phyloP scores from a whole-genome alignment of 2,797 vertebrate species.

The Pangasius djambal region DNA sequence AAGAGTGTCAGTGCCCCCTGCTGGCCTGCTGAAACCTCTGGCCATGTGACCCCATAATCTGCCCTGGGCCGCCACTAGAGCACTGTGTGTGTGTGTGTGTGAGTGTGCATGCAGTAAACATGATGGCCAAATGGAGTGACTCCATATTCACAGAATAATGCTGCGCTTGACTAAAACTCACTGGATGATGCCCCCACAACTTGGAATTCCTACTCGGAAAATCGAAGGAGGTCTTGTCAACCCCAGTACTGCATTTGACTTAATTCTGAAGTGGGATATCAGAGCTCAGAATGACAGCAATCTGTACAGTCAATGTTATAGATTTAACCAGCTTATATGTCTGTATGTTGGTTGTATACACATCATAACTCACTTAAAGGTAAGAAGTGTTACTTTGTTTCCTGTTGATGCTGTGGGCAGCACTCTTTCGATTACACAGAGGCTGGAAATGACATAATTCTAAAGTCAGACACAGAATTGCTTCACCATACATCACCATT shows the following conservation, averaged over 20 bases:
- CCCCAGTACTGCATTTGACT: no score
- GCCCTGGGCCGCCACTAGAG: conserved; percentile 32
- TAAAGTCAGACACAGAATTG: background rate
- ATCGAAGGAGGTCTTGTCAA: background rate
- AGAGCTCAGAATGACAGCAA: background rate
- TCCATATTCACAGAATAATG: background rate
- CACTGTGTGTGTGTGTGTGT: background rate
- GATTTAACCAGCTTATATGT: background rate
- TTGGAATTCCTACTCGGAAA: background rate
- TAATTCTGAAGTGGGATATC: no score
- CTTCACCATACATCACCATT: background rate
- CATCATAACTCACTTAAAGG: background rate
- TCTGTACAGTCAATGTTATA: background rate
- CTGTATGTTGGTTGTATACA: background rate
- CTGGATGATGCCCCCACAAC: background rate
- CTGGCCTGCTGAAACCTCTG: conserved; percentile 77
- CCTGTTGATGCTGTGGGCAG: background rate
- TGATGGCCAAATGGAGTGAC: background rate
- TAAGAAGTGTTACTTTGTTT: background rate
- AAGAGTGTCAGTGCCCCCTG: conserved; percentile 94
- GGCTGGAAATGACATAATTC: background rate
- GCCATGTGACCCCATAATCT: conserved; percentile 53
- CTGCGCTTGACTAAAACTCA: background rate
- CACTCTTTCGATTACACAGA: background rate
- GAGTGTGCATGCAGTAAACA: background rate